Evolutionary conservation across 2,113 vertebrate species (phyloP).

Genomic region (Balaenoptera acutorostrata): DNA sequence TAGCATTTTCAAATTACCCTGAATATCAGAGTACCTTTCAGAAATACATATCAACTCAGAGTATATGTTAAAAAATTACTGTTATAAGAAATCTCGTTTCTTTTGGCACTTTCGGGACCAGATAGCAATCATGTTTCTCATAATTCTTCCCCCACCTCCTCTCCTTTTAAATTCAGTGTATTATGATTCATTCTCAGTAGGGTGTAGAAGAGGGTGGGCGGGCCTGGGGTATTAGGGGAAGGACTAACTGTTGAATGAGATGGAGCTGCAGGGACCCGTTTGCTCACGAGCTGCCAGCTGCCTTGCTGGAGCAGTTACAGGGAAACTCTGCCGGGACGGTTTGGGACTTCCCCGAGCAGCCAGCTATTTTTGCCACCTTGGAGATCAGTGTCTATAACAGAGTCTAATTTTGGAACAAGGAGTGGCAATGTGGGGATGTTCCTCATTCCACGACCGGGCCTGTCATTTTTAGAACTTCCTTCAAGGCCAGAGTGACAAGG

Average conservation of each 20-base stretch:
- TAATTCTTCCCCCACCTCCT: too few species aligned
- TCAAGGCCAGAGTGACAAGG: not conserved
- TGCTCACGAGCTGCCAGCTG: not conserved
- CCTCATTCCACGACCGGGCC: not conserved
- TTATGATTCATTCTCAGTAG: too few species aligned
- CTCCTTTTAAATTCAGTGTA: fast-evolving
- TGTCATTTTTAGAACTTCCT: slow-evolving; percentile 40
- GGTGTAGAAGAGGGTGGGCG: fast-evolving
- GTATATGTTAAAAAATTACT: not conserved
- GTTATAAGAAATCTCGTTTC: not conserved
- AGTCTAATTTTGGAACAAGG: slow-evolving; percentile 65
- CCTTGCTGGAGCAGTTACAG: not conserved
- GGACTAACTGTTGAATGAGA: not conserved
- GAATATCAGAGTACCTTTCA: not conserved
- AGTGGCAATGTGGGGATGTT: slow-evolving; percentile 34
- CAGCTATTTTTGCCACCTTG: slow-evolving; percentile 55
- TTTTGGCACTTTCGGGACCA: not conserved
- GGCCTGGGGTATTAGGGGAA: not conserved
- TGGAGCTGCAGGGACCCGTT: fast-evolving
- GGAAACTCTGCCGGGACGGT: not conserved
- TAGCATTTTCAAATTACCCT: not conserved
- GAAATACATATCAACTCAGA: not conserved
- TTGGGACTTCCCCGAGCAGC: not conserved
- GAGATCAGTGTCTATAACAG: slow-evolving; percentile 34
- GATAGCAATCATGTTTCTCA: not conserved